phyloP scores from a whole-genome alignment of 2,113 vertebrate species.

The Lepus europaeus region DNA sequence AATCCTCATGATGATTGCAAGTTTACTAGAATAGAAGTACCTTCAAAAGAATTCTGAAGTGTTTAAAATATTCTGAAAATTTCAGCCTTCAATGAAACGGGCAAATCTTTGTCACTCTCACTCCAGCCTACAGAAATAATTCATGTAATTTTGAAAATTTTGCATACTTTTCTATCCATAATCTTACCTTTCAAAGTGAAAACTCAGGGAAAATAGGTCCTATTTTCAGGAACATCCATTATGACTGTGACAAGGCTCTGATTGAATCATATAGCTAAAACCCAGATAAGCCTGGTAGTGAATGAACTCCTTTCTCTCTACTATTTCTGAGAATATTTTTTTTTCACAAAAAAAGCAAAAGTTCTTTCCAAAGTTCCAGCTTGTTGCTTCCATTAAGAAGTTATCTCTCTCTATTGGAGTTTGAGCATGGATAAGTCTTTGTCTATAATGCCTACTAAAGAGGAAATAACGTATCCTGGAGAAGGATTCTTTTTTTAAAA shows the following conservation, averaged over 20 bases:
- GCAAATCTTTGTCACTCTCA: conserved; percentile 62
- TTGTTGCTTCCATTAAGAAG: background rate
- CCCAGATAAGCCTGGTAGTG: background rate
- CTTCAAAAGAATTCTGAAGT: conserved; percentile 31
- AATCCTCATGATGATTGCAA: background rate
- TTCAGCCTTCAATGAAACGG: conserved; percentile 61
- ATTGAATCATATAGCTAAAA: conserved; percentile 38
- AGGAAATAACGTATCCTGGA: background rate
- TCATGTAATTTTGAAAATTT: conserved; percentile 78
- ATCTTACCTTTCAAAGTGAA: conserved; percentile 71
- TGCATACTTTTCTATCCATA: conserved; percentile 66
- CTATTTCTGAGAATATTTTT: background rate
- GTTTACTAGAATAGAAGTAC: background rate
- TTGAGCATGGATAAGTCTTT: background rate
- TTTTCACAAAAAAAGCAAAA: background rate
- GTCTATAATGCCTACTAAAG: background rate
- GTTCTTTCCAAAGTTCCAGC: background rate
- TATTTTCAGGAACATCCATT: conserved; percentile 66
- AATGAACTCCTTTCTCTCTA: background rate
- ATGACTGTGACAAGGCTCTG: conserved; percentile 58
- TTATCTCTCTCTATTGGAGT: too few relatives aligned
- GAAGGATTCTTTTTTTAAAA: background rate
- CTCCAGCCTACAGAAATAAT: conserved; percentile 48
- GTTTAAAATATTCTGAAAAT: conserved; percentile 40
- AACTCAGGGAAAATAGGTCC: conserved; percentile 65